phyloP scores from a whole-genome alignment of 2,888 invertebrate genomes.

The Patella ulyssiponensis region DNA sequence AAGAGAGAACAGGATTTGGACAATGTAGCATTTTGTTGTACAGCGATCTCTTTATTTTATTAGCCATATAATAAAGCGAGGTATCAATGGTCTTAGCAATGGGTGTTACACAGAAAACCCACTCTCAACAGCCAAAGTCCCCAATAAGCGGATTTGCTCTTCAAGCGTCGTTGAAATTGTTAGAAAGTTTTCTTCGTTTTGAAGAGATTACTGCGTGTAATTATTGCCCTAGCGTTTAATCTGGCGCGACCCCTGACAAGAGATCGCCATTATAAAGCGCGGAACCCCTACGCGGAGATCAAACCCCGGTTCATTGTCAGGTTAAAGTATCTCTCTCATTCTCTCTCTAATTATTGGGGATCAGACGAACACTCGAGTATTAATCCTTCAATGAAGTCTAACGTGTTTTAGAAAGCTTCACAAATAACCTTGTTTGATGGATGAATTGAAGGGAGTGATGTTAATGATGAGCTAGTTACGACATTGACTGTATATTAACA shows the following conservation, averaged over 20 bases:
- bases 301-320: background rate
- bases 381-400: background rate
- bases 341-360: background rate
- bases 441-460: too few relatives aligned
- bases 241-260: background rate
- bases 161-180: constrained; percentile 13
- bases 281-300: background rate
- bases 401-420: background rate
- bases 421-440: too few relatives aligned
- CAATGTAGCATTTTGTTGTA: too few relatives aligned
- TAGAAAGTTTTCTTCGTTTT: constrained; percentile 5
- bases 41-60: too few relatives aligned
- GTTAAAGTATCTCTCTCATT: background rate
- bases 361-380: background rate
- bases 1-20: too few relatives aligned
- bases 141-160: constrained; percentile 6
- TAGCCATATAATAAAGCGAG: too few relatives aligned
- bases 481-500: background rate
- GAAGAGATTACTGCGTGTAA: background rate
- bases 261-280: background rate
- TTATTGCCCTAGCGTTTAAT: background rate
- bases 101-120: too few relatives aligned
- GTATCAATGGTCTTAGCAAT: too few relatives aligned
- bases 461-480: too few relatives aligned
- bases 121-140: too few relatives aligned